These are phyloP conservation scores for Phania funesta DNA, from an alignment of 2,888 invertebrate species.

Conservation along the genomic window DNA sequence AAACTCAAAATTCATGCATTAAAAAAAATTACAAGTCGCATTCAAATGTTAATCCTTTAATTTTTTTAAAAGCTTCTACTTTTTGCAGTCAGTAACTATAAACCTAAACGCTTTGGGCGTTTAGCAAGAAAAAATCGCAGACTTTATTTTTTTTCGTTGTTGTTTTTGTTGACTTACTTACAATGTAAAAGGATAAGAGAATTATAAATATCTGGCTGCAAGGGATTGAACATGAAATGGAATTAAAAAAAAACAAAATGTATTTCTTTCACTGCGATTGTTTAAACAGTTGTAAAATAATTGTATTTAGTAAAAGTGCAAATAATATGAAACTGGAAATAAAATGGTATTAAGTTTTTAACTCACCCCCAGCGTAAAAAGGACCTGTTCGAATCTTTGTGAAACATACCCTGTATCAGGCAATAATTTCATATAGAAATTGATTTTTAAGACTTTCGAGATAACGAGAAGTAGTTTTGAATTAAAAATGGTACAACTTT, in stretches of 20 bases:
- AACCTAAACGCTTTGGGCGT: slow-evolving; percentile 55
- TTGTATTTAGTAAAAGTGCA: slow-evolving; percentile 43
- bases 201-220: slow-evolving; percentile 57
- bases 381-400: too few relatives aligned
- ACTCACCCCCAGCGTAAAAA: background rate
- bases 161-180: slow-evolving; percentile 51
- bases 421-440: too few relatives aligned
- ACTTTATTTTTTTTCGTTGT: slow-evolving; percentile 44
- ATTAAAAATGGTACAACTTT: too few relatives aligned
- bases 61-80: slow-evolving; percentile 51
- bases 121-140: slow-evolving; percentile 55
- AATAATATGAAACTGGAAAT: slow-evolving; percentile 22
- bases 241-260: slow-evolving; percentile 53
- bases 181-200: slow-evolving; percentile 62
- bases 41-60: slow-evolving; percentile 68
- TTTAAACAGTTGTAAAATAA: slow-evolving; percentile 53
- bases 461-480: too few relatives aligned
- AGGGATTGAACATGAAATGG: slow-evolving; percentile 56
- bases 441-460: too few relatives aligned
- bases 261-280: slow-evolving; percentile 32
- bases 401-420: too few relatives aligned
- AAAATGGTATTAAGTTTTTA: slow-evolving; percentile 22
- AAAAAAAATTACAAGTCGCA: slow-evolving; percentile 29
- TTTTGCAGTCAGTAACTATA: slow-evolving; percentile 52
- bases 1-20: slow-evolving; percentile 38